Conservation (phyloP, 2,888 invertebrate species). For the Tanypteryx hageni region DNA sequence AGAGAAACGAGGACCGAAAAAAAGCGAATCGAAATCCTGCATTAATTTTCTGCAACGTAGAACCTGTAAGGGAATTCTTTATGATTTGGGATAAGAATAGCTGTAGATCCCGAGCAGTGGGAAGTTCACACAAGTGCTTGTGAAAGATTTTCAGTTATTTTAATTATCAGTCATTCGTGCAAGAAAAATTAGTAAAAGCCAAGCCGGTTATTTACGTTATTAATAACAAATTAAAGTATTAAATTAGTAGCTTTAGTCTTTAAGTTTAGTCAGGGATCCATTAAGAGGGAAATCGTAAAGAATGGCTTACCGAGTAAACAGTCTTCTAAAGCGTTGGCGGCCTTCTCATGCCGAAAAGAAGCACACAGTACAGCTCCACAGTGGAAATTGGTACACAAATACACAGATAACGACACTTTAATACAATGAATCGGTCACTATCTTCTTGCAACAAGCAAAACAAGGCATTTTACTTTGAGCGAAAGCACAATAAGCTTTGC, state of each 20-base stretch:
- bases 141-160: constrained; percentile 36
- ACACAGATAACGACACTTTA: background rate
- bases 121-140: constrained; percentile 47
- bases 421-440: background rate
- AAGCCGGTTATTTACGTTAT: background rate
- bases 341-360: constrained; percentile 37
- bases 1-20: background rate
- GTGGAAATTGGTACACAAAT: background rate
- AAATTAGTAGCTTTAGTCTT: background rate
- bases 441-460: constrained; percentile 12
- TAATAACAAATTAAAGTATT: background rate
- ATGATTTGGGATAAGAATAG: constrained; percentile 31
- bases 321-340: constrained; percentile 34
- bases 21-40: constrained; percentile 52
- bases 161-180: background rate
- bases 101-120: constrained; percentile 30
- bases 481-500: constrained; percentile 34
- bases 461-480: background rate
- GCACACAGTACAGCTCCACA: constrained; percentile 3
- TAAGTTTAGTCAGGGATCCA: background rate
- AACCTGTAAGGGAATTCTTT: constrained; percentile 52
- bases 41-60: constrained; percentile 60
- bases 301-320: constrained; percentile 40
- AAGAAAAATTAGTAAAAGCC: background rate
- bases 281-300: background rate